Evolutionary conservation across 2,113 vertebrate species (phyloP), one percentile per base, ranked within the genome.

Genomic region (mouse (Mus musculus)): DNA sequence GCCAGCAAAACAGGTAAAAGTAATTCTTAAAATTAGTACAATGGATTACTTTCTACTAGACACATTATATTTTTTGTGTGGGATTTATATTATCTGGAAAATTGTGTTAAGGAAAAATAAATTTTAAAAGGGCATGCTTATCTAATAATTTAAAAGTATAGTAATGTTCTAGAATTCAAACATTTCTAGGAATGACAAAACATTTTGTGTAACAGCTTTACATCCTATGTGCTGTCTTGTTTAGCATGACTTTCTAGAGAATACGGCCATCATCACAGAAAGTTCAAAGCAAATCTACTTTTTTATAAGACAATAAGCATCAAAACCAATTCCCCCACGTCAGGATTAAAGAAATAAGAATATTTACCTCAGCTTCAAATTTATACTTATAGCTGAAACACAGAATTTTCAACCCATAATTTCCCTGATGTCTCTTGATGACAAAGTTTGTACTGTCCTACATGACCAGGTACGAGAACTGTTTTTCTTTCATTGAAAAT

Each of bases 71-170:
- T 90, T 93, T 75, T 65, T 73, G 2, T 42, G 26, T 88, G 19
- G 13, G 89, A 95, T 95, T 20, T 63, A 77, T 89, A 93, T 81
- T 95, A 86, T 87, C n/a, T 49, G 77, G 39, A 3, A 39, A 52
- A 88, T 59, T 69, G 90, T 77, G 91, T 92, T 94, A 80, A 9
- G 30, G 75, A 52, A 92, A 95, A 80, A 8, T 88, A 22, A 82
- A 30, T 76, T 94, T 88, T 67, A 26, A 94, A 82, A 49, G 88
- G 84, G 17, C 16, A 77, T 8, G 24, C 42, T 77, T 13, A 87
- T 59, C 17, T 73, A 12, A 39, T 78, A 91, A 90, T 93, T 90
- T 67, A 69, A 76, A 94, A 94, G 30, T 52, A 87, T 0, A 67
- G 16, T 33, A 67, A 11, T 61, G 12, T 77, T 36, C 7, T 12